Percentiles rank a stretch among this genome's conserved stretches.
phyloP scores from a whole-genome alignment of 2,797 vertebrate species.

The Selene dorsalis region DNA sequence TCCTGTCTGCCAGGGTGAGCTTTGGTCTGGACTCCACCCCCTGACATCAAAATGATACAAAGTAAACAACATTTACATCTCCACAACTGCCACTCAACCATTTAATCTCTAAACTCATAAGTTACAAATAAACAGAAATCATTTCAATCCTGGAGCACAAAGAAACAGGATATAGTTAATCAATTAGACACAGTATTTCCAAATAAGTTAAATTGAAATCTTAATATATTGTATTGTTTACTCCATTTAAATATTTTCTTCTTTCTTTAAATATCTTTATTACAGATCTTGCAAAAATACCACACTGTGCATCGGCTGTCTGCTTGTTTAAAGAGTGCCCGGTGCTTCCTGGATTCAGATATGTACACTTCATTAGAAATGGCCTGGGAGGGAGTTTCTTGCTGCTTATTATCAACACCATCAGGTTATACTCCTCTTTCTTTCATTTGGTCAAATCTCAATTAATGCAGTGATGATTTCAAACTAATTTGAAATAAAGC shows the following conservation, averaged over 20 bases:
- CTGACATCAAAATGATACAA: slow-evolving; percentile 39
- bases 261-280: slow-evolving; percentile 80
- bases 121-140: slow-evolving; percentile 72
- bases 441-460: slow-evolving; percentile 76
- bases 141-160: slow-evolving; percentile 67
- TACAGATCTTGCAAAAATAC: slow-evolving; percentile 81
- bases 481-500: slow-evolving; percentile 66
- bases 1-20: slow-evolving; percentile 44
- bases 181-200: slow-evolving; percentile 77
- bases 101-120: slow-evolving; percentile 68
- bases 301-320: slow-evolving; percentile 80
- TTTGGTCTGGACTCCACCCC: slow-evolving; percentile 60
- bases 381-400: slow-evolving; percentile 29
- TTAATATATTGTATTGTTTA: slow-evolving; percentile 78
- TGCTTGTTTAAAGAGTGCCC: slow-evolving; percentile 75
- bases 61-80: slow-evolving; percentile 64
- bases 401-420: slow-evolving; percentile 18
- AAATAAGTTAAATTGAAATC: slow-evolving; percentile 83
- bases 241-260: slow-evolving; percentile 82
- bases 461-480: slow-evolving; percentile 52
- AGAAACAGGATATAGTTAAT: slow-evolving; percentile 70
- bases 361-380: slow-evolving; percentile 75
- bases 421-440: slow-evolving; percentile 45
- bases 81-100: slow-evolving; percentile 50
- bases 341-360: slow-evolving; percentile 75